These are phyloP conservation scores for Cryptus armator DNA, from an alignment of 2,888 invertebrate genomes.

Conservation along the genomic window DNA sequence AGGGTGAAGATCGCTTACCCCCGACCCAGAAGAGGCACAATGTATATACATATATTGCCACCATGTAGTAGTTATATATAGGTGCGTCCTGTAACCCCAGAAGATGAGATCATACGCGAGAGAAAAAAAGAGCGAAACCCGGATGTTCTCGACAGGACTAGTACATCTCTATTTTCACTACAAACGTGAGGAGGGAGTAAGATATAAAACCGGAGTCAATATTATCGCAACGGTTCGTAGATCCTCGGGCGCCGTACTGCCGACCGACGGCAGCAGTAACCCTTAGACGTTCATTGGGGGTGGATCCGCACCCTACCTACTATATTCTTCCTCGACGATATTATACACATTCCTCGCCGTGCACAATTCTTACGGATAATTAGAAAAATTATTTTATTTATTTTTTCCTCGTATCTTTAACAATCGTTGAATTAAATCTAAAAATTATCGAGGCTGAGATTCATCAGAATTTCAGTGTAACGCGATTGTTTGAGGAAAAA, in stretches of 20 bases:
- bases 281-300: conserved; percentile 79
- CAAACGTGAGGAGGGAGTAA: not conserved
- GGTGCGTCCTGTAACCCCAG: conserved; percentile 38
- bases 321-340: conserved; percentile 40
- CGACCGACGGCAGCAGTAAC: conserved; percentile 77
- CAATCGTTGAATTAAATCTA: not conserved
- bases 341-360: conserved; percentile 26
- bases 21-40: conserved; percentile 60
- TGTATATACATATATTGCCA: not conserved
- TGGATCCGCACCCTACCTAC: conserved; percentile 73
- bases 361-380: conserved; percentile 30
- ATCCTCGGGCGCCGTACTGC: conserved; percentile 76
- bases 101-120: conserved; percentile 15
- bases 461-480: not conserved
- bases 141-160: conserved; percentile 64
- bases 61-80: conserved; percentile 4
- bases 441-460: not conserved
- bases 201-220: conserved; percentile 41
- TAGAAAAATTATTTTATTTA: not conserved
- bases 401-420: not conserved
- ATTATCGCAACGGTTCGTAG: conserved; percentile 73
- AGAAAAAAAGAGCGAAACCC: conserved; percentile 36
- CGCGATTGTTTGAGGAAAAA: not conserved
- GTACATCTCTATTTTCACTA: conserved; percentile 64
- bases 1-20: conserved; percentile 51